phyloP scores from a whole-genome alignment of 2,888 invertebrate genomes.

The Arge pagana region DNA sequence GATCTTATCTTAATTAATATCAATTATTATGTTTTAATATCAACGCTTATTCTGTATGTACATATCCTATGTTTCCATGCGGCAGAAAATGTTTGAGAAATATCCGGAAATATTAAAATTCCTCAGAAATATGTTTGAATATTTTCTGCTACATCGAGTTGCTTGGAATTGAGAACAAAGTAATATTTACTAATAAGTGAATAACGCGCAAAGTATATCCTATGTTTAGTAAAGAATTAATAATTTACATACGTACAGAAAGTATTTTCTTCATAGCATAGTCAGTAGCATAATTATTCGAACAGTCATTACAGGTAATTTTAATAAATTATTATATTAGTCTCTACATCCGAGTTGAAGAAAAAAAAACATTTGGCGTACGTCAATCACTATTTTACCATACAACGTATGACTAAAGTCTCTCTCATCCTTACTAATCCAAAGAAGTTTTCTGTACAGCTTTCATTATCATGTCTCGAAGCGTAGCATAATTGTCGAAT shows the following conservation, averaged over 20 bases:
- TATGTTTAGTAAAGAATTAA: conserved; percentile 42
- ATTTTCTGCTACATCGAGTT: too few species aligned
- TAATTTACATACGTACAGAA: conserved; percentile 50
- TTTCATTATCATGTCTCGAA: too few species aligned
- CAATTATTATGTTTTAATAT: conserved; percentile 41
- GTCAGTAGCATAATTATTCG: conserved; percentile 25
- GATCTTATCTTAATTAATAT: conserved; percentile 36
- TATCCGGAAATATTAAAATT: conserved; percentile 18
- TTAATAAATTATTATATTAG: conserved; percentile 21
- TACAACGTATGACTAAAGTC: too few species aligned
- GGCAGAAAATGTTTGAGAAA: conserved; percentile 22
- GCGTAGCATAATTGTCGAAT: too few species aligned
- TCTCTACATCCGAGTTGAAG: conserved; percentile 29
- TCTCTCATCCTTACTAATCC: too few species aligned
- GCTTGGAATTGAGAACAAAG: too few species aligned
- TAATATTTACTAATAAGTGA: conserved; percentile 22
- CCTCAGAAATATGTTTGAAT: neutral
- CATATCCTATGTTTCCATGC: conserved; percentile 38
- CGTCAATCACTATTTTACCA: too few species aligned
- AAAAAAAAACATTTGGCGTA: conserved; percentile 6
- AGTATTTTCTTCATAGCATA: neutral
- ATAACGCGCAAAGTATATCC: conserved; percentile 32
- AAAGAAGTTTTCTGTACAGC: too few species aligned
- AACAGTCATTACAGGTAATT: conserved; percentile 25
- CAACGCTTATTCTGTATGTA: conserved; percentile 51